Percentiles rank a stretch among this genome's conserved stretches.
phyloP scores from a whole-genome alignment of 2,113 vertebrate genomes.

The Rhineura floridana region DNA sequence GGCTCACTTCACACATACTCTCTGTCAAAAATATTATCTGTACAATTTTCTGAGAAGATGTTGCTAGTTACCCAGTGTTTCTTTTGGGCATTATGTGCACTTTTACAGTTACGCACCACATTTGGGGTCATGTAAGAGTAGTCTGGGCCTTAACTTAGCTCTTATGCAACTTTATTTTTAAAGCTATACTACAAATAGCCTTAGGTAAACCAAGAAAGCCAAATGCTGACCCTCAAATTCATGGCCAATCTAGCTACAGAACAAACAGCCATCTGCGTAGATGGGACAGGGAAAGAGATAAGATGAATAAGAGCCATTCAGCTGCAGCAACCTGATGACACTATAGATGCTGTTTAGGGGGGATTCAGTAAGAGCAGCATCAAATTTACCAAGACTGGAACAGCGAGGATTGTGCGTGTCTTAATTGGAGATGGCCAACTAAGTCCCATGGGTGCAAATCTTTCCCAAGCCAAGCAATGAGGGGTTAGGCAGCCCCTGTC shows the following conservation, averaged over 20 bases:
- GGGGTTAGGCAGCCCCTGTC: not conserved
- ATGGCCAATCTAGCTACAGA: not conserved
- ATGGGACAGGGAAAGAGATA: not conserved
- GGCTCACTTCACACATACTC: not conserved
- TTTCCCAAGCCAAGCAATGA: not conserved
- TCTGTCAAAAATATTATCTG: too few relatives aligned
- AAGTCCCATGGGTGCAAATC: not conserved
- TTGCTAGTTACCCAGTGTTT: not conserved
- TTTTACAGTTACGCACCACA: not conserved
- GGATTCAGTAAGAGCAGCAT: not conserved
- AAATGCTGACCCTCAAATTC: not conserved
- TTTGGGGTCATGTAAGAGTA: not conserved
- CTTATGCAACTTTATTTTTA: not conserved
- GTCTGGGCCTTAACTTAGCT: not conserved
- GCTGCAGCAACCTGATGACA: not conserved
- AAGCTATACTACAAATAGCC: not conserved
- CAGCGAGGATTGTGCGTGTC: not conserved
- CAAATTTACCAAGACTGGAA: not conserved
- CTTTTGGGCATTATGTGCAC: too few relatives aligned
- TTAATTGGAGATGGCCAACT: not conserved
- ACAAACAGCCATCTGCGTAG: not conserved
- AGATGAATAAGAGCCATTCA: not conserved
- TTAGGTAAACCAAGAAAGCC: not conserved
- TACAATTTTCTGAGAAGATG: not conserved
- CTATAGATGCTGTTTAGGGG: not conserved